Conservation (phyloP, 2,113 vertebrate genomes). For the Onychostruthus taczanowskii region DNA sequence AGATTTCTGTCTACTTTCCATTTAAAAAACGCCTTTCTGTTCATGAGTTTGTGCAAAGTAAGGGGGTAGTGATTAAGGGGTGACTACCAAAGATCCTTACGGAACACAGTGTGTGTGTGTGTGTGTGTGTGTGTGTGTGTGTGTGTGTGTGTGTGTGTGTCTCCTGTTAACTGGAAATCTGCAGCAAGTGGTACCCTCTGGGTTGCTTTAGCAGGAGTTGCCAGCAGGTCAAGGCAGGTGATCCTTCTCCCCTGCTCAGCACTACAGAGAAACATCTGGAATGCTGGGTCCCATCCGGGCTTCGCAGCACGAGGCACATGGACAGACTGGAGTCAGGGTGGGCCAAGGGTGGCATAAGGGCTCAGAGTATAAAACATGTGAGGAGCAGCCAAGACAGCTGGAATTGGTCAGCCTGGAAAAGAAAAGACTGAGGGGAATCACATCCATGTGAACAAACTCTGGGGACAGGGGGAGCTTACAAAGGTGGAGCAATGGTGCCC, state of each 20-base stretch:
- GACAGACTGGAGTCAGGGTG: not conserved
- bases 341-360: not conserved
- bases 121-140: too few species aligned
- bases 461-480: fast-evolving
- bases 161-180: not conserved
- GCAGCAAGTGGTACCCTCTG: not conserved
- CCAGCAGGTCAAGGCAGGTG: not conserved
- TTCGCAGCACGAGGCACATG: fast-evolving
- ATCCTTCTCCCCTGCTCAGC: not conserved
- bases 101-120: not conserved
- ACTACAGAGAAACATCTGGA: not conserved
- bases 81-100: not conserved
- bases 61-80: not conserved
- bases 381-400: not conserved
- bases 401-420: not conserved
- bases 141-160: not conserved
- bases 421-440: not conserved
- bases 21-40: not conserved
- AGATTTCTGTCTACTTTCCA: not conserved
- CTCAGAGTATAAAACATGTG: not conserved
- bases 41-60: not conserved
- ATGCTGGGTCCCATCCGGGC: not conserved
- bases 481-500: not conserved
- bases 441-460: not conserved
- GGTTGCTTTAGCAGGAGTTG: not conserved